phyloP scores from a whole-genome alignment of 2,113 vertebrate genomes.

The Trematomus loennbergii region DNA sequence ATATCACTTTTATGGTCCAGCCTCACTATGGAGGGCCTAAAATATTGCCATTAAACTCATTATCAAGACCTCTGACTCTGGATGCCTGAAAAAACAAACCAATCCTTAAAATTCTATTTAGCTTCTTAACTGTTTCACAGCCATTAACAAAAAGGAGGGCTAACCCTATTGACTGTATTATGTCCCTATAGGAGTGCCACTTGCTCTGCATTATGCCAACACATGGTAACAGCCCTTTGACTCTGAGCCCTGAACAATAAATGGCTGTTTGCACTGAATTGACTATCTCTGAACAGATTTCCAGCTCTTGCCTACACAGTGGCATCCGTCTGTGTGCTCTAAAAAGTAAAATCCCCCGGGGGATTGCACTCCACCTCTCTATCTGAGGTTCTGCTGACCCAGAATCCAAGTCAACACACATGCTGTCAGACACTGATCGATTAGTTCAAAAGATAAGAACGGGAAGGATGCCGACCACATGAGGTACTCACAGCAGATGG shows the following conservation, averaged over 20 bases:
- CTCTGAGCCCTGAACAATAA: constrained; percentile 34
- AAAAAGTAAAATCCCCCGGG: constrained; percentile 48
- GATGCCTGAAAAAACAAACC: no score
- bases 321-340: constrained; percentile 42
- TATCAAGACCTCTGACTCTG: not conserved
- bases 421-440: constrained; percentile 56
- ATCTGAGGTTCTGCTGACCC: constrained; percentile 75
- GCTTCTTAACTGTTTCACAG: no score
- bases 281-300: constrained; percentile 37
- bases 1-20: no score
- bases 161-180: not conserved
- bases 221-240: constrained; percentile 21
- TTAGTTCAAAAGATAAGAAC: constrained; percentile 41
- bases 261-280: constrained; percentile 43
- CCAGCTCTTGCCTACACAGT: constrained; percentile 13
- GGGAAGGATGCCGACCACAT: constrained; percentile 19
- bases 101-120: no score
- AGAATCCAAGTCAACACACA: constrained; percentile 62
- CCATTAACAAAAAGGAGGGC: not conserved
- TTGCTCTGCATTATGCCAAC: constrained; percentile 8
- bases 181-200: not conserved
- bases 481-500: constrained; percentile 22
- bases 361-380: constrained; percentile 42
- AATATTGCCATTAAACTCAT: not conserved
- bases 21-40: no score